Conservation (phyloP, 2,888 invertebrate species). For the Caenorhabditis wallacei region DNA sequence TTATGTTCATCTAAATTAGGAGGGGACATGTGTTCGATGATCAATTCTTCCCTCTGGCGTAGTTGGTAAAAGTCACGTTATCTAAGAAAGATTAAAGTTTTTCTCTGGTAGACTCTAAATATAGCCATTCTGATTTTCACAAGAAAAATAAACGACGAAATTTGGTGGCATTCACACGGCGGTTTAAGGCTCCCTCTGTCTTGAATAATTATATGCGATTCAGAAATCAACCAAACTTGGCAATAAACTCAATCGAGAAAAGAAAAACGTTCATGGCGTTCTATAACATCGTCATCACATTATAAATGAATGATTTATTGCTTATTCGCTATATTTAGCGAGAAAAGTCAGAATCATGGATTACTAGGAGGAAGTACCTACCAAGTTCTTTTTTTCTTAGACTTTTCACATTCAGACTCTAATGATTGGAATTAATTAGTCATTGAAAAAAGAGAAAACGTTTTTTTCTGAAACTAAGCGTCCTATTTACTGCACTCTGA, state of each 20-base stretch:
- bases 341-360: conserved; percentile 5
- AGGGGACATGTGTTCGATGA: conserved; percentile 48
- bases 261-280: conserved; percentile 39
- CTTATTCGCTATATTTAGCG: conserved; percentile 2
- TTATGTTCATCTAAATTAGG: background rate
- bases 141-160: background rate
- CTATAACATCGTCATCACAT: conserved; percentile 39
- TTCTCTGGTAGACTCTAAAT: conserved; percentile 15
- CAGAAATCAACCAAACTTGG: conserved; percentile 21
- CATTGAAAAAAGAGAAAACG: conserved; percentile 34
- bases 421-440: conserved; percentile 57
- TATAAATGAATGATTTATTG: conserved; percentile 52
- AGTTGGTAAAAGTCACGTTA: conserved; percentile 30
- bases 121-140: conserved; percentile 13
- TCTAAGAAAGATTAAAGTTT: conserved; percentile 1
- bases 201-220: background rate
- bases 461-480: conserved; percentile 24
- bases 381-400: conserved; percentile 31
- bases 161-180: conserved; percentile 40
- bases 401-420: conserved; percentile 13
- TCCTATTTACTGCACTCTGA: conserved; percentile 20
- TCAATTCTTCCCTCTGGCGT: conserved; percentile 49
- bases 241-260: background rate
- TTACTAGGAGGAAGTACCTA: conserved; percentile 9
- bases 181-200: conserved; percentile 3